phyloP scores from a whole-genome alignment of 92 coral and sea anemone genomes.

The Paragorgia papillata region DNA sequence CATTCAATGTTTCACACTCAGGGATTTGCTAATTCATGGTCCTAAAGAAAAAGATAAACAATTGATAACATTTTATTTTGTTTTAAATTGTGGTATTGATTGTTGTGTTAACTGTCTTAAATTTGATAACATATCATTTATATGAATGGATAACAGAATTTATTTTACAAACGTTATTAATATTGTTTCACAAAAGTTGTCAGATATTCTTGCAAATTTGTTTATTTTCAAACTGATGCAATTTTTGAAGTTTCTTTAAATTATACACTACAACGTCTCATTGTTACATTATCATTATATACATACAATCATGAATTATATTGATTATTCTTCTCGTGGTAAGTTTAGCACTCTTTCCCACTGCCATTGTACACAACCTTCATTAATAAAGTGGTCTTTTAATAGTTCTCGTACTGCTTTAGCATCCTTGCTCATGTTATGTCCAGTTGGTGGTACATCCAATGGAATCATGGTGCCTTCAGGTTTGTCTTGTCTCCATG shows the following conservation, averaged over 20 bases:
- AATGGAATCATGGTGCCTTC: constrained; percentile 4
- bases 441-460: constrained; percentile 35
- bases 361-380: constrained; percentile 38
- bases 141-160: too few species aligned
- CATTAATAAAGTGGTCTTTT: constrained; percentile 36
- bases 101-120: too few species aligned
- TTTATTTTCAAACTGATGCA: too few species aligned
- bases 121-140: background rate
- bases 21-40: constrained; percentile 20
- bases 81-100: too few species aligned
- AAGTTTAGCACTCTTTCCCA: constrained; percentile 37
- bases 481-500: constrained; percentile 21
- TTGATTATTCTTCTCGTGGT: background rate
- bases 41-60: background rate
- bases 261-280: too few species aligned
- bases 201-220: too few species aligned
- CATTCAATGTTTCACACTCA: background rate
- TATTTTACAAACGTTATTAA: too few species aligned
- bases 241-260: too few species aligned
- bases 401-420: constrained; percentile 33
- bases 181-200: too few species aligned
- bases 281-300: too few species aligned
- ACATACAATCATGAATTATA: background rate
- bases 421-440: constrained; percentile 34
- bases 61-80: too few species aligned